These are phyloP conservation scores for Epirrhoe tristata DNA, from an alignment of 2,888 invertebrate genomes.

Conservation along the genomic window DNA sequence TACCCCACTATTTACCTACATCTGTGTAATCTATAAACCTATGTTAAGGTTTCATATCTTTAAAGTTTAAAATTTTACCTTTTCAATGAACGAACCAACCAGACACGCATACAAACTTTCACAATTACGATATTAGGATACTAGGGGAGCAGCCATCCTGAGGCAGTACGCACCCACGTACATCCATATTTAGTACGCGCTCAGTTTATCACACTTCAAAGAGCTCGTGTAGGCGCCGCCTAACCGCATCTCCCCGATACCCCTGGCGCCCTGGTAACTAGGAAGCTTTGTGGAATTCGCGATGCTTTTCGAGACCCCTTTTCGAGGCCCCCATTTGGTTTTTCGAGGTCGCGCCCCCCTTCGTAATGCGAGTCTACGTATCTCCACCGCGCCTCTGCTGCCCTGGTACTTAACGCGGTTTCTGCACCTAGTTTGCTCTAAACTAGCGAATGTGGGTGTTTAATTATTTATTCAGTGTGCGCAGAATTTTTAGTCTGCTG, in stretches of 20 bases:
- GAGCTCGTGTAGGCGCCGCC: constrained; percentile 71
- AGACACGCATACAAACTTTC: background rate
- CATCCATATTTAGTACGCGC: constrained; percentile 71
- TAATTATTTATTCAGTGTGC: constrained; percentile 74
- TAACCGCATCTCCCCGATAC: constrained; percentile 71
- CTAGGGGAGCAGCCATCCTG: constrained; percentile 47
- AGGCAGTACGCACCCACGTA: constrained; percentile 62
- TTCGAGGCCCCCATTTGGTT: constrained; percentile 60
- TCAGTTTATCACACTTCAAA: constrained; percentile 82
- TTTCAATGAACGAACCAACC: background rate
- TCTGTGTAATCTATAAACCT: too few species aligned
- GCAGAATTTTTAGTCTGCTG: constrained; percentile 54
- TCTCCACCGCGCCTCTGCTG: constrained; percentile 51
- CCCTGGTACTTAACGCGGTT: constrained; percentile 63
- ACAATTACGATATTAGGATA: constrained; percentile 8
- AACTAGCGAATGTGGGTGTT: constrained; percentile 62
- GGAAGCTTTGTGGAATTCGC: constrained; percentile 82
- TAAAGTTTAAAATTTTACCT: background rate
- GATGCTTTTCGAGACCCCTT: constrained; percentile 75
- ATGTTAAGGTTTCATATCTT: background rate
- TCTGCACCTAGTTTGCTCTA: constrained; percentile 67
- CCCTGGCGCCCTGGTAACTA: constrained; percentile 68
- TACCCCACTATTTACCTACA: too few species aligned
- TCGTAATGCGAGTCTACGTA: constrained; percentile 61
- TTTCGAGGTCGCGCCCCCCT: constrained; percentile 76